phyloP scores from a whole-genome alignment of 2,888 invertebrate genomes.

The Trichopoda pennipes region DNA sequence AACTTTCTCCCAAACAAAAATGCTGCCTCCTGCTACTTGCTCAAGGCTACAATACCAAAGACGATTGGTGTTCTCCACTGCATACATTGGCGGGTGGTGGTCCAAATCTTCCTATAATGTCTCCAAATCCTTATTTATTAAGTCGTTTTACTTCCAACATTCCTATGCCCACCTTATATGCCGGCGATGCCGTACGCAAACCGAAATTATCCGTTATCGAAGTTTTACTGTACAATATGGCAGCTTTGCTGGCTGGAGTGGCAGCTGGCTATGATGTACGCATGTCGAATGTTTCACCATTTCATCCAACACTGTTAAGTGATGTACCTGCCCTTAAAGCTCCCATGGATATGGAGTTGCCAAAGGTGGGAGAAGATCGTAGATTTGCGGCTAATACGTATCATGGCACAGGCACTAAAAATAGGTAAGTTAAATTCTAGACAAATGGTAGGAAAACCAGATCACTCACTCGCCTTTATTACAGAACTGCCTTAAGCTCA shows the following conservation, averaged over 20 bases:
- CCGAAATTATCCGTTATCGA: slow-evolving; percentile 80
- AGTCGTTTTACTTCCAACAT: slow-evolving; percentile 82
- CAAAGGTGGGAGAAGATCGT: slow-evolving; percentile 71
- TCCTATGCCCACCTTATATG: slow-evolving; percentile 91
- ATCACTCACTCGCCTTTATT: background rate
- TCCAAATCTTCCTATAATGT: slow-evolving; percentile 78
- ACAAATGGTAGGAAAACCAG: background rate
- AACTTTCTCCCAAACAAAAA: slow-evolving; percentile 19
- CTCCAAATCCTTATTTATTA: slow-evolving; percentile 79
- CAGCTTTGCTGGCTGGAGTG: slow-evolving; percentile 93
- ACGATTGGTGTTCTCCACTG: slow-evolving; percentile 78
- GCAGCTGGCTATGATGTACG: slow-evolving; percentile 96
- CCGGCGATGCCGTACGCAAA: slow-evolving; percentile 84
- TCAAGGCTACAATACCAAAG: slow-evolving; percentile 77
- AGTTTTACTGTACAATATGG: slow-evolving; percentile 91
- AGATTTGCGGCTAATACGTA: slow-evolving; percentile 90
- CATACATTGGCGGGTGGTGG: slow-evolving; percentile 71
- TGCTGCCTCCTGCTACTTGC: slow-evolving; percentile 41
- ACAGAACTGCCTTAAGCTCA: slow-evolving; percentile 54
- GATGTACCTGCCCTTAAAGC: slow-evolving; percentile 82
- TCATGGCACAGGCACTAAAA: slow-evolving; percentile 91
- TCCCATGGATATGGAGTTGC: slow-evolving; percentile 73
- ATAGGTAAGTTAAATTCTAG: slow-evolving; percentile 81
- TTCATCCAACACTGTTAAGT: slow-evolving; percentile 88
- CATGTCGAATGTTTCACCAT: slow-evolving; percentile 91